Base-by-base conservation (phyloP, 1,140 invertebrate species). In the Polypedilum vanderplanki region DNA sequence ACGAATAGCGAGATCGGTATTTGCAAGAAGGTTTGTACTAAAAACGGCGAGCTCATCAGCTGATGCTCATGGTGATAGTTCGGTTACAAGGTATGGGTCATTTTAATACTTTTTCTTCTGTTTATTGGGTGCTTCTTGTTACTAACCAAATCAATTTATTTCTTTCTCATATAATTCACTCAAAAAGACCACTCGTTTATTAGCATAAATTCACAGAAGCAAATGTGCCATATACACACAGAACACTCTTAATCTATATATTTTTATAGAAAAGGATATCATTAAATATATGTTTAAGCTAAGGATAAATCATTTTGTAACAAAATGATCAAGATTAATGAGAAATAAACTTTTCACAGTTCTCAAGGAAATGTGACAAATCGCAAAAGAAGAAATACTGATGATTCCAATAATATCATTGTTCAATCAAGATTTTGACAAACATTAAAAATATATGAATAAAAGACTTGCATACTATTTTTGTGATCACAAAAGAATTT, bases 161-260 rank as follows among this genome's bases (percentile, higher is more conserved):
- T 46, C 41, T 46, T 12, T 46, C 15, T 33, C 24, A 57, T 8
- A 46, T 57, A 12, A n/a, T n/a, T 57, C 12, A 57, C 46, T 12
- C 46, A 57, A 57, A 46, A 57, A 57, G 46, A n/a, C 46, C 46
- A 57, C 46, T 57, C 3, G 46, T 57, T 57, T 57, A 57, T 57
- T 57, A 57, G 46, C 12, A 57, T 33, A 57, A 57, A 12, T 15
- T 57, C 12, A n/a, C 46, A 57, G 12, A 33, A 33, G 24, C 24
- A 33, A 33, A 57, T 57, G 46, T 57, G 46, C 46, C 46, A 57
- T 57, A n/a, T 57, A 57, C 46, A 57, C 46, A 57, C 46, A 57
- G 3, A 33, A 57, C 46, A 57, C 24, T 33, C 24, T 33, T 33
- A 33, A 33, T 33, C 24, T 33, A 33, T 5, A 33, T 33, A 3